Conservation (phyloP, 2,888 invertebrate genomes). For the Esperia sulphurella region DNA sequence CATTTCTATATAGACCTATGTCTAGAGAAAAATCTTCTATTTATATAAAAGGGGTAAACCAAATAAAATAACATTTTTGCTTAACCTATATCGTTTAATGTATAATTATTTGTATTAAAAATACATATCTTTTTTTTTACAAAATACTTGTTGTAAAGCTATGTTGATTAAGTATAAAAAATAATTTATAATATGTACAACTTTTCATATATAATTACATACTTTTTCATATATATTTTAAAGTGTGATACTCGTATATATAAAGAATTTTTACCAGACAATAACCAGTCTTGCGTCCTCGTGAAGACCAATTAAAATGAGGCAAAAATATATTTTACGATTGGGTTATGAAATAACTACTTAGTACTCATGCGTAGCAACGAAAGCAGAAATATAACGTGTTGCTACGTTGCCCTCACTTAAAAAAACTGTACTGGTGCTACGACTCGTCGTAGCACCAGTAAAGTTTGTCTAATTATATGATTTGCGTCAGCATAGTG, state of each 20-base stretch:
- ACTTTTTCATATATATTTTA: slow-evolving; percentile 2
- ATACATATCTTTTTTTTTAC: slow-evolving; percentile 2
- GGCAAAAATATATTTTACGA: slow-evolving; percentile 15
- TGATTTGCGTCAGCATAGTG: no score
- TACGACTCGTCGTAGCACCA: no score
- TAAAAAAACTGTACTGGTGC: no score
- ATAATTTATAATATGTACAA: slow-evolving; percentile 4
- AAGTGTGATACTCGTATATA: background rate
- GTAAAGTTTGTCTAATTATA: no score
- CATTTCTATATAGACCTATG: no score
- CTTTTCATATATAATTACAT: background rate
- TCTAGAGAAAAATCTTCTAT: no score
- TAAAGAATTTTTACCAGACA: slow-evolving; percentile 20
- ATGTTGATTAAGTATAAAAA: background rate
- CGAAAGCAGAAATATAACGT: no score
- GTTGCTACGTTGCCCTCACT: no score
- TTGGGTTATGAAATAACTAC: no score
- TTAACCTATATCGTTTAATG: slow-evolving; percentile 1
- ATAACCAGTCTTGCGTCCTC: slow-evolving; percentile 62
- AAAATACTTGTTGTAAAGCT: slow-evolving; percentile 1
- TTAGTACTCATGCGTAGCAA: no score
- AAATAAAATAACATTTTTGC: background rate
- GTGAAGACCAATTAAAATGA: slow-evolving; percentile 39
- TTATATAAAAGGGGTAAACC: background rate
- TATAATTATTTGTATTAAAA: background rate